phyloP scores from a whole-genome alignment of 1,140 invertebrate species.

The Drosophila sp. region DNA sequence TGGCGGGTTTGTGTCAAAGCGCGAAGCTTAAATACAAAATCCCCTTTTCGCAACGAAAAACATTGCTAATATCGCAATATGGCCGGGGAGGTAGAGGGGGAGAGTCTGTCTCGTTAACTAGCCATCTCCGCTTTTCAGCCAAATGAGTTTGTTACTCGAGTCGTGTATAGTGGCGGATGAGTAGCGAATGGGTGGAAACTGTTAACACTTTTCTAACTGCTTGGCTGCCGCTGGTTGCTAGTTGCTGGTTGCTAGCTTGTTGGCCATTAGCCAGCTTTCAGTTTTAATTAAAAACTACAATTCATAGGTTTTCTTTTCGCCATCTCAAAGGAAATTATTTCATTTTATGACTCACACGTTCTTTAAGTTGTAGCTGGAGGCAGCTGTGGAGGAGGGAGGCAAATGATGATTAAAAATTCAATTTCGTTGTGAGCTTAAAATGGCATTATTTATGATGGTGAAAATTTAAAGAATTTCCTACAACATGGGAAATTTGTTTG shows the following conservation, averaged over 20 bases:
- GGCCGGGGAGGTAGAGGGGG: not conserved
- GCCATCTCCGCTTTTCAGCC: conserved; percentile 27
- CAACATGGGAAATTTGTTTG: not conserved
- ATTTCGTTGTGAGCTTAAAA: conserved; percentile 52
- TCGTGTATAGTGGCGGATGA: not conserved
- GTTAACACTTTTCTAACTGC: conserved; percentile 54
- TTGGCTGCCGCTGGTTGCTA: conserved; percentile 9
- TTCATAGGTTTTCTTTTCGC: conserved; percentile 25
- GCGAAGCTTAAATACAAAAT: conserved; percentile 65
- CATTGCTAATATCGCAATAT: conserved; percentile 64
- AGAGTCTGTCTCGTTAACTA: conserved; percentile 1
- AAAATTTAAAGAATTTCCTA: not conserved
- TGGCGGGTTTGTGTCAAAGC: conserved; percentile 41
- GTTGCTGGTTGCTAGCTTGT: conserved; percentile 18
- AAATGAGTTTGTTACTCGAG: conserved; percentile 49
- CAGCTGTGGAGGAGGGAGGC: conserved; percentile 14
- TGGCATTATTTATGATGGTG: conserved; percentile 60
- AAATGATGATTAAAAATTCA: conserved; percentile 72
- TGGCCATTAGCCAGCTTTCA: conserved; percentile 61
- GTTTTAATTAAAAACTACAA: conserved; percentile 76
- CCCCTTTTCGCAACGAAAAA: conserved; percentile 21
- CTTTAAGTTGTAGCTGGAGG: conserved; percentile 25
- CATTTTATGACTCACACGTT: conserved; percentile 56
- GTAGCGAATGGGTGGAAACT: conserved; percentile 32
- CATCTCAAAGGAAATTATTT: conserved; percentile 62